Percentiles rank a stretch among this genome's conserved stretches.
phyloP scores from a whole-genome alignment of 2,113 vertebrate species.

The Leuciscus idus region DNA sequence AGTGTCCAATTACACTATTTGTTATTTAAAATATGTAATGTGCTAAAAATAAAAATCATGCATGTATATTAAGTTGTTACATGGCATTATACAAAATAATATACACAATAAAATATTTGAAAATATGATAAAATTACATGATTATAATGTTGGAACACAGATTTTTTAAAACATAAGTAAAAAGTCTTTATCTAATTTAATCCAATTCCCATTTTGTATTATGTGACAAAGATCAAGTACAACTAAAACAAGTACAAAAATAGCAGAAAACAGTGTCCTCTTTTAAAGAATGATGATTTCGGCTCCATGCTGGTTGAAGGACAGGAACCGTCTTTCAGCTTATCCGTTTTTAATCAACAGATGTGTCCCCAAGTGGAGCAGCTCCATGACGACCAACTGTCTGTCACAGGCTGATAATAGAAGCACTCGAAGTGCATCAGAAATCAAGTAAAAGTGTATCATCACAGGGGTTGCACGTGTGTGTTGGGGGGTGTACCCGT shows the following conservation, averaged over 20 bases:
- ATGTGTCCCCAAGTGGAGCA: constrained; percentile 6
- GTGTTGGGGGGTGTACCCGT: not conserved
- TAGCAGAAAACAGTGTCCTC: not conserved
- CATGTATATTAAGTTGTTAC: no score
- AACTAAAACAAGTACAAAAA: not conserved
- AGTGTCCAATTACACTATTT: not conserved
- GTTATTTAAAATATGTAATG: not conserved
- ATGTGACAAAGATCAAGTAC: not conserved
- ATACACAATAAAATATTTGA: no score
- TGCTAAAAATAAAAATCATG: no score
- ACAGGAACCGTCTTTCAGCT: not conserved
- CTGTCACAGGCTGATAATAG: constrained; percentile 23
- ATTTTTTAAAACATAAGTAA: not conserved
- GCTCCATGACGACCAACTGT: constrained; percentile 24
- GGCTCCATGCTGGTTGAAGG: not conserved
- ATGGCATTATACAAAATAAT: no score
- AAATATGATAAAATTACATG: no score
- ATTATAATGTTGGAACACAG: no score
- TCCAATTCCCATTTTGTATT: not conserved
- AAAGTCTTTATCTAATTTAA: not conserved
- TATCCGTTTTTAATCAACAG: constrained; percentile 33
- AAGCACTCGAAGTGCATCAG: constrained; percentile 5
- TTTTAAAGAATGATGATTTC: not conserved
- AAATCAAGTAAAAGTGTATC: not conserved
- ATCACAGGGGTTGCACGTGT: not conserved